These are phyloP conservation scores for Sebastes taczanowskii DNA, from an alignment of 2,797 vertebrate species.

Conservation along the genomic window DNA sequence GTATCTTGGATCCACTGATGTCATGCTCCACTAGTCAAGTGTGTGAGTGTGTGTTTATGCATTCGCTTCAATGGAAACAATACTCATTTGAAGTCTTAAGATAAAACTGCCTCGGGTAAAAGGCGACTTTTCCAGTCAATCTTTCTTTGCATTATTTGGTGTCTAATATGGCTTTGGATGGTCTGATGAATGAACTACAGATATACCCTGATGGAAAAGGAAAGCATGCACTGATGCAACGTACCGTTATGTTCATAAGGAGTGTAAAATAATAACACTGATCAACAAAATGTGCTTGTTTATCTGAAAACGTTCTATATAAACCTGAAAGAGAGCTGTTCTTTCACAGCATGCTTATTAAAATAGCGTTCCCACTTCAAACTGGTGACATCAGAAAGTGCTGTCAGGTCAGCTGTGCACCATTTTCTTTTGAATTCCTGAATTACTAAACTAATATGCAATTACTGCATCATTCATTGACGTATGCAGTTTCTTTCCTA, in stretches of 20 bases:
- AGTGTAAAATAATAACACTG: not conserved
- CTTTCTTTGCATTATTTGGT: not conserved
- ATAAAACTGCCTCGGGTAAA: constrained; percentile 7
- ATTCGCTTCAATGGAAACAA: constrained; percentile 24
- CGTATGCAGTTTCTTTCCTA: not conserved
- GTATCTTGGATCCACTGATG: constrained; percentile 65
- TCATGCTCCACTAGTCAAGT: constrained; percentile 42
- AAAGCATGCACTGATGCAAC: not conserved
- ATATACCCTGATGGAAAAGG: not conserved
- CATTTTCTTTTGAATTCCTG: not conserved
- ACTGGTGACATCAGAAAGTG: not conserved
- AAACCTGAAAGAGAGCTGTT: not conserved
- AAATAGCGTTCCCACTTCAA: constrained; percentile 5
- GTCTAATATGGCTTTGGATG: constrained; percentile 10
- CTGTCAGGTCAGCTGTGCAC: not conserved
- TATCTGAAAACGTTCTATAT: not conserved
- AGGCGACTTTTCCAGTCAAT: not conserved
- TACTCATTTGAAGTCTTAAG: constrained; percentile 22
- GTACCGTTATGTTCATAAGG: not conserved
- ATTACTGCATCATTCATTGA: not conserved
- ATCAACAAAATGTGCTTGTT: not conserved
- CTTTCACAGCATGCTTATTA: not conserved
- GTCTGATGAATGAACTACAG: not conserved
- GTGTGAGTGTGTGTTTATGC: constrained; percentile 2
- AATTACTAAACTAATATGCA: constrained; percentile 3